Conservation (phyloP, 2,888 invertebrate species). For the Agriopis aurantiaria region DNA sequence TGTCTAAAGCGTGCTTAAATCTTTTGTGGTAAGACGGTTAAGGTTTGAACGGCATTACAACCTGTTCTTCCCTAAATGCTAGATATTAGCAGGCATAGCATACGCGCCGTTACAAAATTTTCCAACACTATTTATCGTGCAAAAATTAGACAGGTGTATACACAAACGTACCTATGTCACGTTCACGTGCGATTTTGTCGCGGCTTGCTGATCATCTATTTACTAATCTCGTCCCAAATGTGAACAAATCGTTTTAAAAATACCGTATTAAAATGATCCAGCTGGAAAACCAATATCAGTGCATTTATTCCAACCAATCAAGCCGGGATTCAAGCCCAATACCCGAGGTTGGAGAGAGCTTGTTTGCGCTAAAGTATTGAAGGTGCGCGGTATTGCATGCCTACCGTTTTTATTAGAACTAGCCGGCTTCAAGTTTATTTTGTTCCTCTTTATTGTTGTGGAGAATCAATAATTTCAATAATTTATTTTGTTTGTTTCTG, state of each 20-base stretch:
- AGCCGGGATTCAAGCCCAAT: conserved; percentile 40
- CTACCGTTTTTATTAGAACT: conserved; percentile 37
- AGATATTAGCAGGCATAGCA: too few relatives aligned
- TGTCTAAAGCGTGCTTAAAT: too few relatives aligned
- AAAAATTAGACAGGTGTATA: too few relatives aligned
- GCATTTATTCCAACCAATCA: conserved; percentile 41
- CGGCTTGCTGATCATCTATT: neutral
- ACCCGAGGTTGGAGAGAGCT: conserved; percentile 37
- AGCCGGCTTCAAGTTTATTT: conserved; percentile 19
- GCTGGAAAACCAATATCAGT: conserved; percentile 23
- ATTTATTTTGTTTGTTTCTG: neutral
- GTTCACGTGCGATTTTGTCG: too few relatives aligned
- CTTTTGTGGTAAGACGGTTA: too few relatives aligned
- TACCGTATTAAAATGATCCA: conserved; percentile 2
- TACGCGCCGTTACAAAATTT: too few relatives aligned
- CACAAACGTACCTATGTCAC: too few relatives aligned
- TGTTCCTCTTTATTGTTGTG: conserved; percentile 12
- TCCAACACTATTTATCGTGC: too few relatives aligned
- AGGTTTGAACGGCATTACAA: too few relatives aligned
- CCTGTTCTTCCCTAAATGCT: too few relatives aligned
- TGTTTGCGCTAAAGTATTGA: conserved; percentile 43
- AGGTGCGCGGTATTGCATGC: conserved; percentile 35
- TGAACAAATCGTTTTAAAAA: neutral
- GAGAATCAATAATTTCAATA: conserved; percentile 4
- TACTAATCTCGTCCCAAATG: neutral